Evolutionary conservation across 2,888 invertebrate species (phyloP), one percentile per base, ranked within the genome.

Genomic region (Nowickia ferox): DNA sequence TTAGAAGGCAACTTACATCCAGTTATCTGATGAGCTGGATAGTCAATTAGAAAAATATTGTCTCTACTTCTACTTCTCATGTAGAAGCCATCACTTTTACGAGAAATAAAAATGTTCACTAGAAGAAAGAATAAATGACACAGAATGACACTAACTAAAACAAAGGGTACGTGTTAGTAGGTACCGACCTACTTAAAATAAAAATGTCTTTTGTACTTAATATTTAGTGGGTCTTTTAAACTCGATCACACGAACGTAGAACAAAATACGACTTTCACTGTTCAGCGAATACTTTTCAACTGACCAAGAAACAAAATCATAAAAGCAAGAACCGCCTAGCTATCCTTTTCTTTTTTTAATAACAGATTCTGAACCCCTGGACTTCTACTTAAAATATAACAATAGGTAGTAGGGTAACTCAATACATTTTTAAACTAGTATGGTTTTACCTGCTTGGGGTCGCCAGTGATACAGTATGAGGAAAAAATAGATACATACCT

Each of bases 151-250:
- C 30, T 57, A 22, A 55, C 61, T 22, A 44, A 74, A 75, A 63
- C 19, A 63, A 75, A 53, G 38, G 61, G 53, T 53, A 42, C 42
- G 53, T 59, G n/a, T 71, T 55, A 55, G 57, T 51, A 71, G 57
- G 51, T 68, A 68, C 68, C 68, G 68, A 68, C 53, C 68, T 53
- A 68, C 38, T 68, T 71, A 71, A 71, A 71, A 69, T 53, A 69
- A 69, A 69, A 69, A 66, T 66, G 55, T 40, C 38, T 53, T 69
- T 55, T 69, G 42, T 17, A 42, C 42, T 55, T 55, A 53, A 69
- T 53, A 69, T 69, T 53, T 55, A 69, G 42, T 69, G 19, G 53
- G n/a, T 53, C 51, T 69, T 69, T 69, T 53, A n/a, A 69, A 53
- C 69, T 69, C 53, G 53, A 69, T 69, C 40, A 63, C 19, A 63